These are phyloP conservation scores for Myocastor coypus DNA, from an alignment of 2,113 vertebrate species.

Conservation along the genomic window DNA sequence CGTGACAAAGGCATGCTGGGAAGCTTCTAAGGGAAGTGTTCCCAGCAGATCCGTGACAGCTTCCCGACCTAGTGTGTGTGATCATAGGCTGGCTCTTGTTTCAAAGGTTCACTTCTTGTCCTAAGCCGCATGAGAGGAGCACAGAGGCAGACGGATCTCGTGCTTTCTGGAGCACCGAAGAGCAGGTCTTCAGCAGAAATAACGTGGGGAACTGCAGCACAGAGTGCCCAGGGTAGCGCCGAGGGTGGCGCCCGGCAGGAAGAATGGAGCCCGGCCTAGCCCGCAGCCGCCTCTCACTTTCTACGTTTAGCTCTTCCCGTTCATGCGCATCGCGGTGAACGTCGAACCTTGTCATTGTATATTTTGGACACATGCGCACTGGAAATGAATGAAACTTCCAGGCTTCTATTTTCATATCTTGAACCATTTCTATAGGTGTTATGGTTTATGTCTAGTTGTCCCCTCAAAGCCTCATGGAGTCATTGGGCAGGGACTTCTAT, in stretches of 20 bases:
- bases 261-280: too few relatives aligned
- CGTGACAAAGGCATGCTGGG: not conserved
- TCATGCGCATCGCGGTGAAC: not conserved
- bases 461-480: too few relatives aligned
- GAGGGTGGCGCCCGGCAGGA: fast-evolving
- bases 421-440: not conserved
- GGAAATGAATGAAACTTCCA: not conserved
- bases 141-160: not conserved
- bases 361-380: not conserved
- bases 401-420: not conserved
- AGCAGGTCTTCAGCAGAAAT: not conserved
- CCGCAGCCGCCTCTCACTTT: not conserved
- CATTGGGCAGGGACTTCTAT: too few relatives aligned
- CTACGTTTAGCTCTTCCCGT: not conserved
- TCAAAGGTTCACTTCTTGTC: not conserved
- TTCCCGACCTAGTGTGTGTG: not conserved
- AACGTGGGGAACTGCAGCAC: not conserved
- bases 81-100: not conserved
- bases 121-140: not conserved
- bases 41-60: not conserved
- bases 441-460: too few relatives aligned
- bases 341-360: not conserved
- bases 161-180: not conserved
- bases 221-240: not conserved
- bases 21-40: not conserved